phyloP scores from a whole-genome alignment of 2,888 invertebrate genomes.

The Lycia hirtaria region DNA sequence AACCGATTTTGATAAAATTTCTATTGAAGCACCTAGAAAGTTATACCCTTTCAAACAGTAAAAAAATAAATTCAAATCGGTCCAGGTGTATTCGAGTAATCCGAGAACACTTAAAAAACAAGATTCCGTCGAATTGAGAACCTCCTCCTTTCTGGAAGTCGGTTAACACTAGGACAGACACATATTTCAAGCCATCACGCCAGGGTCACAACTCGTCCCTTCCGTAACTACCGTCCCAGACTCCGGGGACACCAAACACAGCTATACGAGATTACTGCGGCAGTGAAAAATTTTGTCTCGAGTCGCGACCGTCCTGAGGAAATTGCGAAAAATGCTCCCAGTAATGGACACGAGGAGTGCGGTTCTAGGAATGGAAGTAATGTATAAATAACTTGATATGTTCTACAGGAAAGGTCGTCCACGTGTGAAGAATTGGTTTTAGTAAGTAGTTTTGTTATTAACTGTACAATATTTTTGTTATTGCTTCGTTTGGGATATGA shows the following conservation, averaged over 20 bases:
- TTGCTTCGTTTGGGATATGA: no score
- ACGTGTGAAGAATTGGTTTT: not conserved
- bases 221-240: conserved; percentile 15
- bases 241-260: conserved; percentile 45
- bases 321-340: conserved; percentile 62
- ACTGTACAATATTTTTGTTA: no score
- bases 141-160: no score
- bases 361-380: conserved; percentile 30
- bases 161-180: no score
- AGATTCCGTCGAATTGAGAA: no score
- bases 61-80: no score
- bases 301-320: conserved; percentile 42
- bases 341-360: conserved; percentile 54
- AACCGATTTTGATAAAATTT: no score
- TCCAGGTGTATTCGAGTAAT: no score
- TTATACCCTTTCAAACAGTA: no score
- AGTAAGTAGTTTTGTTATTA: not conserved
- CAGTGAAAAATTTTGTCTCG: conserved; percentile 55
- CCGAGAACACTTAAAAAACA: no score
- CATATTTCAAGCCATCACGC: conserved; percentile 13
- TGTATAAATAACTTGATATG: not conserved
- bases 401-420: not conserved
- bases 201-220: conserved; percentile 24
- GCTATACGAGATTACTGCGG: conserved; percentile 51
- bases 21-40: no score